Evolutionary conservation across 2,797 vertebrate genomes (phyloP), one percentile per base, ranked within the genome.

Genomic region (Sebastes kiyomatsui): DNA sequence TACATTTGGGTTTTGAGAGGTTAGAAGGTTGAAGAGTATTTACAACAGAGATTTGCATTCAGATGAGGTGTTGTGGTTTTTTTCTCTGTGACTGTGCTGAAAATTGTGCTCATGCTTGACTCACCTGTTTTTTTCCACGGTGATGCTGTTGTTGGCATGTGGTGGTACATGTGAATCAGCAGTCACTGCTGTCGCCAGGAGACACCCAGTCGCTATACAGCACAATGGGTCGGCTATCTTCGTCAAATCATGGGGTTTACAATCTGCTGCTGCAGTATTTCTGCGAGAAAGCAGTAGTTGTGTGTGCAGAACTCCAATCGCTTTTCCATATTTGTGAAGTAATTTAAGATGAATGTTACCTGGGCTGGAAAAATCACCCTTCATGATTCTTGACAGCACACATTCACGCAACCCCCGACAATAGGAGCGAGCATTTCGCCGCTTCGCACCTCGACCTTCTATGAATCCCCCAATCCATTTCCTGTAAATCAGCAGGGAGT

Each of bases 101-200:
- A 75, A 75, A 84, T 77, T 84, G 82, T 85, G 77, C 65, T 83
- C 77, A 70, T 62, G 72, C 65, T 81, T 73, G 66, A 85, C 72
- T 91, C 83, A 75, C 79, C 82, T 71, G 71, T 82, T 38, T 23
- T 65, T 25, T 27, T 20, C 62, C 79, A 75, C 66, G 13, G 16
- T 52, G 71, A 62, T 83, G 86, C 75, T 59, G 79, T 72, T 71
- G 69, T 65, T 72, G 35, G 72, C 76, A 84, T 83, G 80, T 38
- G 54, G 72, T 25, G 1, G 33, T 67, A 62, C 72, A 79, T 82
- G 82, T 83, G 76, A 84, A 72, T 77, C 80, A 79, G 83, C 72
- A 28, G 78, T 52, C 73, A 16, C 6, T 30, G 55, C 71, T 76
- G 72, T 80, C 52, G 7, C 54, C 84, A 80, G 60, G 75, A 86